Base-by-base conservation (phyloP, 2,113 vertebrate species). In the Myanophis thanlyinensis region DNA sequence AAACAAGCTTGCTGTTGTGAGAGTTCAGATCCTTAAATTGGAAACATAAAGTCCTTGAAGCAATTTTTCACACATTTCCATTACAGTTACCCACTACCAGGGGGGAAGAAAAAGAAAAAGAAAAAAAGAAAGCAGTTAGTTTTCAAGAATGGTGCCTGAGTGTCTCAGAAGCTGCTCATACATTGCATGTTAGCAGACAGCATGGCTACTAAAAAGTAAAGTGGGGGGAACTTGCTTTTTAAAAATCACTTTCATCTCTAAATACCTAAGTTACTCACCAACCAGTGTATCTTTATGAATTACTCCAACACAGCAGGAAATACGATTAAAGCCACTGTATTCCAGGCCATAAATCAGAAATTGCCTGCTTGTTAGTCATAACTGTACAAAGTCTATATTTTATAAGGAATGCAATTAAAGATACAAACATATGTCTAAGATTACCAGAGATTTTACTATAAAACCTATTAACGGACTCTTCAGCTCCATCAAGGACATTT, bases 81-180 rank as follows among this genome's bases (percentile, higher is more conserved):
- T 94, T 91, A 25, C 91, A 85, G 91, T 95, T 96, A 96, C 85
- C 44, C 30, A 35, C 95, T 94, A 89, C 18, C 0, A 0, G n/a
- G n/a, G 10, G 7, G 8, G 30, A 1, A 9, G 4, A 9, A 35
- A 3, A 12, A 5, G 10, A 20, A 9, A n/a, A 40, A 49, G 27
- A 46, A 48, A 92, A 49, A 59, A 30, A 56, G 85, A 54, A 90
- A 96, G 95, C 94, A 96, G 89, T 51, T 94, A 91, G 93, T 90
- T 97, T 86, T 94, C 90, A 52, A 49, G 13, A 13, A 95, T 94
- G 97, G 97, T 97, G 97, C 97, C 97, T 97, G 90, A 12, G 91
- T 97, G 96, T 98, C 97, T 97, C 94, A 96, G 93, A 92, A 96
- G 90, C 95, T 92, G 92, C 95, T 97, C 92, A 93, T 59, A 95